phyloP scores from a whole-genome alignment of 2,888 invertebrate genomes.

The Cephus nigrinus region DNA sequence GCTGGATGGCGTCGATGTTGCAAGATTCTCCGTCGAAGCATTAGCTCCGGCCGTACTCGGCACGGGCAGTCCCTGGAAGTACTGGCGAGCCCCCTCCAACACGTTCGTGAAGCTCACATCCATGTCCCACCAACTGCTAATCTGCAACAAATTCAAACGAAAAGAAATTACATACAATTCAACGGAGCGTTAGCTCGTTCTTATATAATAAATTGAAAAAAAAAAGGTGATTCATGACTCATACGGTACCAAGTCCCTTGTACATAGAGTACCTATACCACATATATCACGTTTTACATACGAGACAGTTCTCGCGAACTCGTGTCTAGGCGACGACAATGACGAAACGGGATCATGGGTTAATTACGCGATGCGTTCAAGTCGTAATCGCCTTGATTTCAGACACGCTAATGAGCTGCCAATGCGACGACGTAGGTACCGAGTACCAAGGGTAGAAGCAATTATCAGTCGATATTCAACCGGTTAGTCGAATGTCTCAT shows the following conservation, averaged over 20 bases:
- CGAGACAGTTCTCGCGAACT: background rate
- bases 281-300: background rate
- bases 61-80: constrained; percentile 82
- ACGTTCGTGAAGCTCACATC: constrained; percentile 83
- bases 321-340: background rate
- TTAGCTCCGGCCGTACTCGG: constrained; percentile 68
- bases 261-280: background rate
- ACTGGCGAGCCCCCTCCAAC: constrained; percentile 86
- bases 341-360: background rate
- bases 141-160: constrained; percentile 43
- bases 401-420: background rate
- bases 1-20: constrained; percentile 24
- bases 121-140: constrained; percentile 72
- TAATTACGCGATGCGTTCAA: background rate
- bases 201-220: background rate
- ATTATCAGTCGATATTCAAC: background rate
- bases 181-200: background rate
- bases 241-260: background rate
- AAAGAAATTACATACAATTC: background rate
- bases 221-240: background rate
- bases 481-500: background rate
- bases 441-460: background rate
- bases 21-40: constrained; percentile 45
- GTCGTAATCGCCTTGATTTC: background rate
- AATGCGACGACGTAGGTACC: background rate